Evolutionary conservation across 2,113 vertebrate species (phyloP), one percentile per base, ranked within the genome.

Genomic region (Rutilus rutilus): DNA sequence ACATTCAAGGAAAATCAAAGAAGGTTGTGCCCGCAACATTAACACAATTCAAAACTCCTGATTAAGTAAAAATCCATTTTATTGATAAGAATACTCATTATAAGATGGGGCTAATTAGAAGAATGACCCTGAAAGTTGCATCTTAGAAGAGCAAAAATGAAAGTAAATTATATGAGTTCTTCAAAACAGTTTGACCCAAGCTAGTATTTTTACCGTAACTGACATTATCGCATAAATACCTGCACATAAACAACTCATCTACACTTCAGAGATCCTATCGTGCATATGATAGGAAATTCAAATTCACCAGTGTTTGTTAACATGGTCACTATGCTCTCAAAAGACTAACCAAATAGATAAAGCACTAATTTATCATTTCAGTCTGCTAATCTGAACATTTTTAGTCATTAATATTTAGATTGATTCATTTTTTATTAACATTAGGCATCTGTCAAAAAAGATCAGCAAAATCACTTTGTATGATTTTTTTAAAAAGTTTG

Each of bases 1-100:
- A 69, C 81, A 54, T 79, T 80, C 64, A 64, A 73, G 74, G 87
- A 76, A 88, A 86, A 86, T 88, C 73, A 88, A 86, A 86, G 73
- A 75, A 85, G 87, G 89, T 85, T 67, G 82, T 74, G 36, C 45
- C 10, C 5, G 9, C 59, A 76, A 64, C 45, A 67, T 65, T 60
- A 79, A 79, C 64, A 52, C 14, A 62, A 42, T 21, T 39, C 59
- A 67, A 86, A 80, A 77, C n/a, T 67, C n/a, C 11, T 60, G 19
- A 65, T 54, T 30, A 52, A 39, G 25, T 78, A 42, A 54, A 79
- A 85, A 77, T 81, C 33, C 5, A 82, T 52, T 33, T 65, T 65
- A 86, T 57, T 86, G 65, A 83, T 54, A 57, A 33, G 59, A 79
- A 45, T 45, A 30, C 50, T 73, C 47, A 73, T 73, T 59, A 86